Evolutionary conservation across 1,140 invertebrate genomes (phyloP), one percentile per base, ranked within the genome.

Genomic region (Ephestia elutella): DNA sequence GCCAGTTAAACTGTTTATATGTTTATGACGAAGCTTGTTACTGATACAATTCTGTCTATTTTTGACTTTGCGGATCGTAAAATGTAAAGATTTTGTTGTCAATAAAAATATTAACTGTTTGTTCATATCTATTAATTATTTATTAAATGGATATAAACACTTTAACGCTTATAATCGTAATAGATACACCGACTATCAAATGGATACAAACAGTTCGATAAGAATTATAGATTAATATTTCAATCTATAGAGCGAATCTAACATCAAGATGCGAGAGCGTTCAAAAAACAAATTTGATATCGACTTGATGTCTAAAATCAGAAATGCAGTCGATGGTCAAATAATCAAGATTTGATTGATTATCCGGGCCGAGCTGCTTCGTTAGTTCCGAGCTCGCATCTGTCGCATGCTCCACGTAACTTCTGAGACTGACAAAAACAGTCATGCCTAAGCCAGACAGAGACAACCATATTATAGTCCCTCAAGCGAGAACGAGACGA

Each of bases 331-430:
- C 67, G 73, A 69, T 72, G 76, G 78, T 82, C 79, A 85, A 80
- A 80, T 75, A 84, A 84, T 86, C 77, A 80, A 69, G 72, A 81
- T 75, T 78, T 85, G 83, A 87, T 86, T 86, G 85, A 87, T 87
- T 85, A 85, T 85, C 72, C 73, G 72, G 71, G 82, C 86, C 74
- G 70, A 78, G 73, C 74, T 75, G 85, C 72, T 80, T 87, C 82
- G 82, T 87, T 87, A 85, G 71, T 64, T 68, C 78, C 81, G 80
- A 73, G 82, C 84, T 81, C 80, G 71, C 85, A 87, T 86, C 82
- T 87, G 85, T 86, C 82, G 74, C 70, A 86, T 80, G 85, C 69
- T 82, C 70, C 78, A 80, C 62, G 57, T 77, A 83, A 83, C 80
- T 82, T 82, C 63, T 81, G 82, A 85, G 77, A 71, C 82, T 77